Evolutionary conservation across 2,888 invertebrate species (phyloP).

Genomic region (Cylindroiulus punctatus): DNA sequence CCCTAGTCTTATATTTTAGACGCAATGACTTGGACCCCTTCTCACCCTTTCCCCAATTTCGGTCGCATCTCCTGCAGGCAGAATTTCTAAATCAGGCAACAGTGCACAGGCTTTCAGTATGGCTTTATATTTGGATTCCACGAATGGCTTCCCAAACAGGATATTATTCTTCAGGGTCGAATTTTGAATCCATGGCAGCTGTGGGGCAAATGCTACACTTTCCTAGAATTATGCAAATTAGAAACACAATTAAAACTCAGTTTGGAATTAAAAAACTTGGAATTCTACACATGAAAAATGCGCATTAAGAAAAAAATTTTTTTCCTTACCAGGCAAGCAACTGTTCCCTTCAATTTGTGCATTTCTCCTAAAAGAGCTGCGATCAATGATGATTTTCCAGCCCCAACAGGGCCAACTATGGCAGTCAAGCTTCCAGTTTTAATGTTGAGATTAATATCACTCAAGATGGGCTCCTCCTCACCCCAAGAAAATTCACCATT

Average conservation of each 20-base stretch:
- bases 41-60: constrained; percentile 95
- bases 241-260: background rate
- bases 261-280: background rate
- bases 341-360: constrained; percentile 82
- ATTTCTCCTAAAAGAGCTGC: constrained; percentile 90
- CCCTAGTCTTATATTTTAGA: background rate
- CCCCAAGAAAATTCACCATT: constrained; percentile 91
- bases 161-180: constrained; percentile 92
- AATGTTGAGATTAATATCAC: constrained; percentile 65
- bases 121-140: constrained; percentile 78
- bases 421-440: constrained; percentile 65
- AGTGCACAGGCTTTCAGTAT: constrained; percentile 92
- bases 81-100: constrained; percentile 88
- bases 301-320: background rate
- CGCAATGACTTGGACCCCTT: background rate
- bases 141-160: constrained; percentile 81
- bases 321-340: constrained; percentile 73
- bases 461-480: constrained; percentile 71
- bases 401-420: constrained; percentile 72
- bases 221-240: constrained; percentile 65
- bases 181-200: constrained; percentile 99
- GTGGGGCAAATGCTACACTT: constrained; percentile 86
- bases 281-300: background rate
- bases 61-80: constrained; percentile 95
- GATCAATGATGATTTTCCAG: constrained; percentile 88